Conservation (phyloP, 1,140 invertebrate genomes). For the Pentalonia nigronervosa region DNA sequence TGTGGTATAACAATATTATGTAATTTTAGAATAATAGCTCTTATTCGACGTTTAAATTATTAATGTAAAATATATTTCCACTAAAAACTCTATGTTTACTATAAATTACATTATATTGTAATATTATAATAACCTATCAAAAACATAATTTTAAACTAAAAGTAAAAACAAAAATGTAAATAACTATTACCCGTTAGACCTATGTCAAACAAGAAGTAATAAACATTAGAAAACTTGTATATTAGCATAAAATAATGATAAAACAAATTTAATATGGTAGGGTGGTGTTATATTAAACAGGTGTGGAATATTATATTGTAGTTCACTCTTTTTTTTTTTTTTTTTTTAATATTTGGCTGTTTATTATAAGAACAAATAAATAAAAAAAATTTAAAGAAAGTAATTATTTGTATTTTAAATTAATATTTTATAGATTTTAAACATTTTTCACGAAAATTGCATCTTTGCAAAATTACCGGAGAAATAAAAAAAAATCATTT, state of each 20-base stretch:
- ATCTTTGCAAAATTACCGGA: neutral
- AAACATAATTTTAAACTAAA: neutral
- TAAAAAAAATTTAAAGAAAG: neutral
- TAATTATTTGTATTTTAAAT: neutral
- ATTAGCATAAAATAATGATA: neutral
- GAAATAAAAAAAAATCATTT: neutral
- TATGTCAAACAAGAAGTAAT: neutral
- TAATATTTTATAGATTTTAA: neutral
- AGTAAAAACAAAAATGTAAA: neutral
- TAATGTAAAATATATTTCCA: neutral
- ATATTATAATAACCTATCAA: neutral
- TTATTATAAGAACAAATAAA: neutral
- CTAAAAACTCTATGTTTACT: neutral
- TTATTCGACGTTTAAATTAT: neutral
- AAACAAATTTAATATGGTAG: neutral
- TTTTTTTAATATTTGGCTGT: neutral
- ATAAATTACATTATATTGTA: neutral
- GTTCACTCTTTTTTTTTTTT: neutral
- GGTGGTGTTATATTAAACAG: neutral
- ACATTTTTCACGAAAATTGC: neutral
- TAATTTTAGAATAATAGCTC: neutral
- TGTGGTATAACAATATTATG: neutral
- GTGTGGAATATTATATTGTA: neutral
- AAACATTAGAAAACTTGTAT: neutral
- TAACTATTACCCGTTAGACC: neutral